Base-by-base conservation (phyloP, 1,140 invertebrate species). In the Liolophura sinensis region DNA sequence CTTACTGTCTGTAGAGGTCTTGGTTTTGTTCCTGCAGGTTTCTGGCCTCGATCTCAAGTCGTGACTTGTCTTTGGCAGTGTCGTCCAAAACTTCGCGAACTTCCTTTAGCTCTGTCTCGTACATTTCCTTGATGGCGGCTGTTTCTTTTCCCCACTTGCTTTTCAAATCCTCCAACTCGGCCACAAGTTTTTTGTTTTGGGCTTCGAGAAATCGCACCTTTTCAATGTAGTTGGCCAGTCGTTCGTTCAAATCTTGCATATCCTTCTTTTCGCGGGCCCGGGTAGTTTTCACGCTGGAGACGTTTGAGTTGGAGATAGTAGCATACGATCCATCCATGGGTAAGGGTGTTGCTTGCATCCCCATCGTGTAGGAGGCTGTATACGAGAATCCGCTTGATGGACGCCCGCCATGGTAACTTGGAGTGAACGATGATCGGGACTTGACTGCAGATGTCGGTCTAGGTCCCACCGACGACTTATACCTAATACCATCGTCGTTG, bases 121-220 rank as follows among this genome's bases (percentile, higher is more conserved):
- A 87, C 81, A 87, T 86, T 46, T 80, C 77, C 72, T 85, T 85
- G 60, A 87, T 80, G 62, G 75, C 81, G 54, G 68, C 73, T 1
- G 85, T 84, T 73, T 86, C 86, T 64, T 84, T 82, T 24, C 87
- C 87, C 81, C 83, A 86, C 72, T 85, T 80, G 31, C 78, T 77
- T 60, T 81, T 82, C 31, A 40, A 40, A 40, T 40, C 31, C 9
- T 83, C 76, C 46, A 86, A 69, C 64, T 85, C 84, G 55, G 77
- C 73, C 18, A 69, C 80, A 25, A 85, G 67, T 57, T 84, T 85
- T 57, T 79, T 77, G 68, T 86, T 86, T 66, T 85, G 83, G n/a
- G 84, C 83, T 63, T 86, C 85, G 12, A 86, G 70, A 67, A 84
- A 85, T 40, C 83, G 76, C 22, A 80, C 79, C 71, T 75, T 85